A percentile compares a stretch with the other conserved stretches of the same genome.
phyloP scores from a whole-genome alignment of 1,140 invertebrate genomes.

The Oreohelix idahoensis region DNA sequence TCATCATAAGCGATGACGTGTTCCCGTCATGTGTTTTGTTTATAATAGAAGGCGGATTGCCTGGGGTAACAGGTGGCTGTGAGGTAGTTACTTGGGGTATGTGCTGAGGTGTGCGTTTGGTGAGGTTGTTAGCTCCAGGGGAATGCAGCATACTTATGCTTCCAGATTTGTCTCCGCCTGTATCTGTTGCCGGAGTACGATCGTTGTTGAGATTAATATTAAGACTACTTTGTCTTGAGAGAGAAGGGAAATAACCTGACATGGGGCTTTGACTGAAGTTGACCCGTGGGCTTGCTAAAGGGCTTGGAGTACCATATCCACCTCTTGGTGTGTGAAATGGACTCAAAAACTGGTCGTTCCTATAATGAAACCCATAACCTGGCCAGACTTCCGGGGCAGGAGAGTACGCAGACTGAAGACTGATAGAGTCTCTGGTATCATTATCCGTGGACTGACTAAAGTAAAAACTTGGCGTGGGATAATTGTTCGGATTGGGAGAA shows the following conservation, averaged over 20 bases:
- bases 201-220: background rate
- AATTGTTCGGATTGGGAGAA: constrained; percentile 26
- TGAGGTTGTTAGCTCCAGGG: background rate
- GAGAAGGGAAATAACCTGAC: constrained; percentile 2
- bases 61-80: background rate
- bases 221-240: background rate
- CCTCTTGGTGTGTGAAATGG: background rate
- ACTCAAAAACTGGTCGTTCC: constrained; percentile 19
- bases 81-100: background rate
- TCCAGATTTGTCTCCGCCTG: background rate
- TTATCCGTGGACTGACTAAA: constrained; percentile 37
- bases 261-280: constrained; percentile 29
- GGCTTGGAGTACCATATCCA: constrained; percentile 4
- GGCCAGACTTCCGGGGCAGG: constrained; percentile 18
- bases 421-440: constrained; percentile 12
- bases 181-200: background rate
- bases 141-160: background rate
- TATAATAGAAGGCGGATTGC: background rate
- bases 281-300: constrained; percentile 20
- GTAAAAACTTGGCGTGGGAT: constrained; percentile 32
- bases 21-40: background rate
- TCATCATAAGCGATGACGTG: background rate
- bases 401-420: constrained; percentile 9
- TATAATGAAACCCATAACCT: background rate
- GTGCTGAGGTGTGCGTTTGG: background rate